A percentile compares a stretch with the other conserved stretches of the same genome.
phyloP scores from a whole-genome alignment of 2,113 vertebrate species.

The Oreotrochilus melanogaster region DNA sequence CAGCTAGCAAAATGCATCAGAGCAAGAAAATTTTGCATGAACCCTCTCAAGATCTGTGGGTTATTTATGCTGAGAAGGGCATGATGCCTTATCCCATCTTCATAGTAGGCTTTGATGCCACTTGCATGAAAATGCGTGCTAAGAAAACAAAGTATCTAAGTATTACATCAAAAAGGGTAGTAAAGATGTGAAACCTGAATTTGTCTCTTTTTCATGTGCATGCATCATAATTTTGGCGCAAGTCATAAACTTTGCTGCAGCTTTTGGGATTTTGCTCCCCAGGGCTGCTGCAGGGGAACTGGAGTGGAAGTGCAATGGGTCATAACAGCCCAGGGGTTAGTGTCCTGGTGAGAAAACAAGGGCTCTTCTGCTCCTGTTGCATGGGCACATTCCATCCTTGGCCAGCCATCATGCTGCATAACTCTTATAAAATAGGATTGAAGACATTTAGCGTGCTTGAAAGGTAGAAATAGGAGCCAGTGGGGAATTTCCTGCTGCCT shows the following conservation, averaged over 20 bases:
- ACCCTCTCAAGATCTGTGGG: not conserved
- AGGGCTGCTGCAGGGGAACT: not conserved
- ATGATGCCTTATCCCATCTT: not conserved
- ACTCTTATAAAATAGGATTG: not conserved
- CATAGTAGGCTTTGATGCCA: not conserved
- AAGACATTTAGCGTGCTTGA: not conserved
- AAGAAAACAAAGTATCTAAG: not conserved
- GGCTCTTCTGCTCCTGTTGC: not conserved
- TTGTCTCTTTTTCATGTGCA: not conserved
- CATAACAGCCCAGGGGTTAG: not conserved
- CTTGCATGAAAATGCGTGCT: not conserved
- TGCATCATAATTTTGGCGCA: not conserved
- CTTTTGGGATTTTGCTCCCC: not conserved
- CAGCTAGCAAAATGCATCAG: not conserved
- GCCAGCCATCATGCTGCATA: not conserved
- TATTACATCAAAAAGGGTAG: not conserved
- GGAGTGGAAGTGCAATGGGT: rapidly evolving
- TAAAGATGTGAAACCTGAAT: not conserved
- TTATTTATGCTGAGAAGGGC: not conserved
- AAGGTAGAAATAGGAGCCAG: not conserved
- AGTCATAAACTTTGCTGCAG: not conserved
- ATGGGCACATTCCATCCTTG: not conserved
- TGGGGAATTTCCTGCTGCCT: not conserved
- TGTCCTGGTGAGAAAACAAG: not conserved
- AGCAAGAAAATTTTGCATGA: not conserved